phyloP scores from a whole-genome alignment of 1,140 invertebrate species.

The Scaptomyza montana region DNA sequence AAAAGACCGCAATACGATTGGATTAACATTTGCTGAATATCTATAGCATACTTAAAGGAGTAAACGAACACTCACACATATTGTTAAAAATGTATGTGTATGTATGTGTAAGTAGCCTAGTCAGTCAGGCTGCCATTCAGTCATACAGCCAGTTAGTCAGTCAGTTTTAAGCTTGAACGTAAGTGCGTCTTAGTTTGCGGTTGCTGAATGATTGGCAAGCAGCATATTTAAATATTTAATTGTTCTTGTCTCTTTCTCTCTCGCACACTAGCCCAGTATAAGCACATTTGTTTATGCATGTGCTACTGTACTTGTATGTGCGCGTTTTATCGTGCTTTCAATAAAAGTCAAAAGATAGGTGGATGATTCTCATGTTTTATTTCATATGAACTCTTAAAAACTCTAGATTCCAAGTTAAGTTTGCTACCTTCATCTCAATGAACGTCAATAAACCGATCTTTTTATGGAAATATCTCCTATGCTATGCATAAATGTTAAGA shows the following conservation, averaged over 20 bases:
- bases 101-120: background rate
- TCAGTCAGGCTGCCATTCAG: background rate
- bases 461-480: no score
- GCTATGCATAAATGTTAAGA: no score
- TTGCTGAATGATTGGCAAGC: slow-evolving; percentile 54
- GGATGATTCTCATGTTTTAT: background rate
- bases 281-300: background rate
- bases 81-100: background rate
- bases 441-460: no score
- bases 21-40: slow-evolving; percentile 73
- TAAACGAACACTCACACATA: background rate
- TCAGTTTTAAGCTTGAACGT: slow-evolving; percentile 6
- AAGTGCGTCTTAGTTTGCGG: slow-evolving; percentile 72
- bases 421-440: no score
- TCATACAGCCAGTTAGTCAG: slow-evolving; percentile 8
- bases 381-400: no score
- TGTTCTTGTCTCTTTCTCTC: slow-evolving; percentile 30
- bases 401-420: no score
- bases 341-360: slow-evolving; percentile 10
- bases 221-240: slow-evolving; percentile 74
- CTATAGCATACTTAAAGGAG: slow-evolving; percentile 51
- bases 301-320: slow-evolving; percentile 1
- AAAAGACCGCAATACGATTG: slow-evolving; percentile 79
- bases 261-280: no score
- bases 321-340: slow-evolving; percentile 36